Conservation (phyloP, 2,888 invertebrate genomes). For the Strigamia transsilvanica region DNA sequence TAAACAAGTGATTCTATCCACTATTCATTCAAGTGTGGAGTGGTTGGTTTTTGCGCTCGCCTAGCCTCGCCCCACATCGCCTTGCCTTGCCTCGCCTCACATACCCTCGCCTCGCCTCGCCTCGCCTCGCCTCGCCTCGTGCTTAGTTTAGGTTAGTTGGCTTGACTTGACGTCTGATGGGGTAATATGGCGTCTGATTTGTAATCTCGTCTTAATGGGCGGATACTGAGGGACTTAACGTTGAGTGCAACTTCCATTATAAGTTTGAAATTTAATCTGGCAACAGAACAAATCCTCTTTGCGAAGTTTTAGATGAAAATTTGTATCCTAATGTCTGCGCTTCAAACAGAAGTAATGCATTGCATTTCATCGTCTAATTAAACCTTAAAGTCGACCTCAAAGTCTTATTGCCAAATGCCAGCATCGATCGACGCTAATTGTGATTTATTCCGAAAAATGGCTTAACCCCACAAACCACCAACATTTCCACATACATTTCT, state of each 20-base stretch:
- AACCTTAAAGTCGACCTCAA: constrained; percentile 25
- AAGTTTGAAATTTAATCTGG: constrained; percentile 44
- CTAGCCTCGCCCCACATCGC: background rate
- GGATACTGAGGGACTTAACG: constrained; percentile 33
- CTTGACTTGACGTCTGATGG: constrained; percentile 28
- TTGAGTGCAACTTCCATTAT: constrained; percentile 42
- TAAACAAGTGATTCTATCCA: constrained; percentile 44
- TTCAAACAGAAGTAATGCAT: background rate
- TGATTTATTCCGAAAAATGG: no score
- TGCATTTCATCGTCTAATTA: constrained; percentile 26
- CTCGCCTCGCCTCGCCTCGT: background rate
- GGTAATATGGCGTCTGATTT: constrained; percentile 36
- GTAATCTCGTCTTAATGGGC: constrained; percentile 42
- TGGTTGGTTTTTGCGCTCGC: constrained; percentile 20
- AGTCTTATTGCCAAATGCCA: background rate
- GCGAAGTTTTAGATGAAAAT: constrained; percentile 42
- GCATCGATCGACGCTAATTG: background rate
- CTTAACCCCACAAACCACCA: background rate
- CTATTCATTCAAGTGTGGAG: constrained; percentile 37
- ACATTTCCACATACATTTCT: background rate
- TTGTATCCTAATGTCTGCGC: background rate
- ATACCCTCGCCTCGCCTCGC: no score
- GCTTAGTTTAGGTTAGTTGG: background rate
- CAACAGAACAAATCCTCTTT: constrained; percentile 42
- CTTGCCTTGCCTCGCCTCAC: no score